Evolutionary conservation across 2,113 vertebrate species (phyloP), one percentile per base, ranked within the genome.

Genomic region (Cettia cetti): DNA sequence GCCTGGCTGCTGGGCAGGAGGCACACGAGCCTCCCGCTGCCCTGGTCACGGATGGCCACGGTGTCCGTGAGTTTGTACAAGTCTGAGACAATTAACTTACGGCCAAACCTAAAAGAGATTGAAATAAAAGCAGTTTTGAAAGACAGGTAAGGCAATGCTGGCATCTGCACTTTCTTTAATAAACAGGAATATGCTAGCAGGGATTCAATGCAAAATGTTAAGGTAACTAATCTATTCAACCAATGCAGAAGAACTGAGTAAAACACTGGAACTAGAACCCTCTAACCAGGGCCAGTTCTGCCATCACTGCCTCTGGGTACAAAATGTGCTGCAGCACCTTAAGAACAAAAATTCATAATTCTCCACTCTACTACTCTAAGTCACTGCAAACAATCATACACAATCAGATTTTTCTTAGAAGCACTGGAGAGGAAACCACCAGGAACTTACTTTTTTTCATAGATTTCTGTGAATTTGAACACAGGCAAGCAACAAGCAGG

Each of bases 401-500:
- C 7, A 6, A 59, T 26, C 37, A 57, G 15, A 19, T 17, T 65
- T 3, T 35, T 70, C 57, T 44, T 17, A 20, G 13, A 68, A 53
- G 35, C 12, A 52, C 4, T 16, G 9, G 3, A 54, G 26, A 39
- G 27, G 45, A 40, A 85, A 40, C 21, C 12, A 64, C 7, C 4
- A 15, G 7, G 27, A 60, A 96, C 98, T 97, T 98, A 99, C 99
- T 99, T 99, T 94, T 99, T 99, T 96, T 99, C 99, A 95, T 99
- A 99, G 86, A 99, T 99, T 91, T 99, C 99, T 30, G 98, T 98
- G 76, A 99, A 99, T 84, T 99, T 99, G 97, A 99, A 99, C 26
- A 99, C 97, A 79, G 99, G 99, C 89, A 99, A 98, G 85, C 99
- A 99, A 91, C 98, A 99, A 72, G 99, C 99, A 49, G 99, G 99